Evolutionary conservation across 2,113 vertebrate genomes (phyloP), one percentile per base, ranked within the genome.

Genomic region (Antennarius striatus): DNA sequence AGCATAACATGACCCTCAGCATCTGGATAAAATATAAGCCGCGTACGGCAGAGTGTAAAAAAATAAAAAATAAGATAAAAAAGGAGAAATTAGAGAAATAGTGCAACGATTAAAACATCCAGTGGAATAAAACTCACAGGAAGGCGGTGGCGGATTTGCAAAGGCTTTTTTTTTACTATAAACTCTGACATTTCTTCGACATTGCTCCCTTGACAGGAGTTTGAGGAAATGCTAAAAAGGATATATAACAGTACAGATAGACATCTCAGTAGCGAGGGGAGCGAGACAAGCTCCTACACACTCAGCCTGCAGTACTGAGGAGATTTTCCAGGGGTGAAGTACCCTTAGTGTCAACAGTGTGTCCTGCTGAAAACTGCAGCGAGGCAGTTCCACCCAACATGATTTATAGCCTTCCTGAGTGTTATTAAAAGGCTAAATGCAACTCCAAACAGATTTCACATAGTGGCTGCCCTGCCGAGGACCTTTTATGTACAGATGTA

Each of bases 331-430:
- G 61, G 77, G 79, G 63, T 82, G 86, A 90, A 91, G 81, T 91
- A 82, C 83, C 79, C 91, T 89, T 88, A 82, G 81, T 91, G 86
- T 91, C 91, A 91, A 92, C 91, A 91, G 68, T 82, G 64, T 68
- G 84, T 86, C 81, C 81, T 64, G 54, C 32, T 90, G 75, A 90
- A 91, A 86, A 83, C 81, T 63, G 65, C 52, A 71, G 56, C 4
- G n/a, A 77, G 85, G 69, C 77, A 77, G 83, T 83, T 87, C 85
- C 77, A 74, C 75, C 80, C 77, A 4, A 29, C 65, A 52, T 92
- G 89, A 91, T 91, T 91, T 89, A 92, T 86, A 57, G 83, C 75
- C 77, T 83, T 51, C 67, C 75, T 71, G 78, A 86, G 88, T 89
- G 76, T 89, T 91, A 90, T 90, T 89, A 89, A 91, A 90, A 73